Evolutionary conservation across 2,888 invertebrate genomes (phyloP).

Genomic region (Apotomis turbidana): DNA sequence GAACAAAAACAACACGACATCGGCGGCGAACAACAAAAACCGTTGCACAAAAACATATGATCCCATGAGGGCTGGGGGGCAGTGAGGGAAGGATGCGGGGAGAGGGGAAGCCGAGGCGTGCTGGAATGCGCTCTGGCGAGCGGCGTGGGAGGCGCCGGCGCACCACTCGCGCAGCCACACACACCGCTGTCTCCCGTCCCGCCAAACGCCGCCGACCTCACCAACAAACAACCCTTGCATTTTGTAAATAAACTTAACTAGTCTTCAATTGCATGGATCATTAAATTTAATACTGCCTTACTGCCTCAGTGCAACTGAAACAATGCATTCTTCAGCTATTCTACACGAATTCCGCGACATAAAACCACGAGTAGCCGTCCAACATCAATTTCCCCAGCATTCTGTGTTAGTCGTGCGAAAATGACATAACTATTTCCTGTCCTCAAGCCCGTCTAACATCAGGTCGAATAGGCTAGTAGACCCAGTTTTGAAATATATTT

Average conservation of each 20-base stretch:
- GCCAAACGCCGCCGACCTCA: conserved; percentile 46
- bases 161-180: conserved; percentile 70
- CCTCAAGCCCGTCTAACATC: not conserved
- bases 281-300: not conserved
- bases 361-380: not conserved
- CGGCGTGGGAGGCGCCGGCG: conserved; percentile 79
- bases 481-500: no score
- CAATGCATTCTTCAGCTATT: not conserved
- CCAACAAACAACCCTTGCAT: conserved; percentile 27
- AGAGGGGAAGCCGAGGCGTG: conserved; percentile 73
- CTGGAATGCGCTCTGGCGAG: conserved; percentile 82
- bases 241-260: not conserved
- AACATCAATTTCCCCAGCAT: not conserved
- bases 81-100: conserved; percentile 49
- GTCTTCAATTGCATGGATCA: not conserved
- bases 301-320: not conserved
- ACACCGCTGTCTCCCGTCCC: conserved; percentile 54
- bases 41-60: conserved; percentile 85
- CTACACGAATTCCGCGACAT: not conserved
- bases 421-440: not conserved
- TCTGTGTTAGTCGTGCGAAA: not conserved
- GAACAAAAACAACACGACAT: conserved; percentile 75
- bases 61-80: conserved; percentile 77
- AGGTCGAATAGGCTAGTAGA: no score
- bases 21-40: conserved; percentile 83